phyloP scores from a whole-genome alignment of 2,888 invertebrate species.

The Pinctada fucata region DNA sequence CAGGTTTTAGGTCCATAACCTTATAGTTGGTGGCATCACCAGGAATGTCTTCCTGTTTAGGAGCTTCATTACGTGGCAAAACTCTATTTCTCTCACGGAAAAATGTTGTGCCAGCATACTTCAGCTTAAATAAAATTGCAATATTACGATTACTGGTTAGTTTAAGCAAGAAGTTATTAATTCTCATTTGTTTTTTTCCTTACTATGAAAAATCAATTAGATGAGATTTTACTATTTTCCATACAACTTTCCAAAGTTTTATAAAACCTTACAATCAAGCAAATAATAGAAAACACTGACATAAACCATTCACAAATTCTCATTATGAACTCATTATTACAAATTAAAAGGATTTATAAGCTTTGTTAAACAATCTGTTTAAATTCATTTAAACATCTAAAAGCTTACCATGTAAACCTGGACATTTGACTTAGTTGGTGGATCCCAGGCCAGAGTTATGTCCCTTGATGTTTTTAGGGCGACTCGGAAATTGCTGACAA shows the following conservation, averaged over 20 bases:
- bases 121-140: constrained; percentile 57
- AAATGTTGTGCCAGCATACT: constrained; percentile 66
- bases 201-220: no score
- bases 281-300: no score
- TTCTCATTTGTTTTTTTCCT: background rate
- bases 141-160: no score
- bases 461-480: constrained; percentile 60
- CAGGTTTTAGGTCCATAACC: constrained; percentile 69
- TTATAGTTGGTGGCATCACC: constrained; percentile 59
- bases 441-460: constrained; percentile 72
- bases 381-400: no score
- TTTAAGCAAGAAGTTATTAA: background rate
- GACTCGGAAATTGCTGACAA: constrained; percentile 65
- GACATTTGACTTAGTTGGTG: constrained; percentile 67
- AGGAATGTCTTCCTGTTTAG: constrained; percentile 52
- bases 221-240: no score
- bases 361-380: no score
- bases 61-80: constrained; percentile 48
- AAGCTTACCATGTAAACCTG: constrained; percentile 50
- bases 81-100: constrained; percentile 62
- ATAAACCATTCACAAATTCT: no score
- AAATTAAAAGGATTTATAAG: no score
- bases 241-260: no score
- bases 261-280: no score
- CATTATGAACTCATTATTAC: no score